Base-by-base conservation (phyloP, 1,140 invertebrate genomes). In the Drosophila sp. region DNA sequence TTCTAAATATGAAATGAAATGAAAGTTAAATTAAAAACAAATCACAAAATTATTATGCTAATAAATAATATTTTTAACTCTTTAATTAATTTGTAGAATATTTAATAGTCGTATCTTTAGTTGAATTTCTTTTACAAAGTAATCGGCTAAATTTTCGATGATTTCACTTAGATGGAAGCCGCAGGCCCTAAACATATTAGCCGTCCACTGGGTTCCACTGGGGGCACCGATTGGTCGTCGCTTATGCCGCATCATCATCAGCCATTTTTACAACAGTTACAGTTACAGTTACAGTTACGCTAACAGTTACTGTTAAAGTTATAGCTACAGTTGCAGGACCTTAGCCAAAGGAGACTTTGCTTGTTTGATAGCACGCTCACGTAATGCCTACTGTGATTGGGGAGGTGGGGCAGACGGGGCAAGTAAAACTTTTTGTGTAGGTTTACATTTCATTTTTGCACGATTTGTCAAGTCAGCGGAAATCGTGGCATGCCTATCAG, bases 401-500 rank as follows among this genome's bases (percentile, higher is more conserved):
- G 18, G 40, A 38, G 53, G 53, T 50, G 46, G 9, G 45, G 14
- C 40, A n/a, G 32, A 14, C 29, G 38, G 40, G 36, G 38, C 48
- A 53, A 43, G 61, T 9, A 27, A 40, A 63, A 80, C 50, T 78
- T 87, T 81, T 76, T 53, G 65, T 72, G 63, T 69, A 78, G 84
- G 84, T 78, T 82, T 89, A 89, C 78, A 84, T 84, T 84, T 89
- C 80, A 80, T 86, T 86, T 80, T 89, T 76, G 81, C 81, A 90
- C 78, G 86, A 90, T 90, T 90, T 90, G 86, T 90, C 86, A 90
- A 90, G 86, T 90, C 86, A 90, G 86, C 86, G 86, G 86, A 90
- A 90, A 90, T 90, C 86, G 87, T 90, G 80, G 78, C 50, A 83
- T 72, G 83, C 79, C 83, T 89, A 89, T 89, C 83, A 83, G 83